A percentile compares a stretch with the other conserved stretches of the same genome.
Evolutionary conservation across 2,797 vertebrate species (phyloP).

Genomic region (Pyrocephalus nanus): DNA sequence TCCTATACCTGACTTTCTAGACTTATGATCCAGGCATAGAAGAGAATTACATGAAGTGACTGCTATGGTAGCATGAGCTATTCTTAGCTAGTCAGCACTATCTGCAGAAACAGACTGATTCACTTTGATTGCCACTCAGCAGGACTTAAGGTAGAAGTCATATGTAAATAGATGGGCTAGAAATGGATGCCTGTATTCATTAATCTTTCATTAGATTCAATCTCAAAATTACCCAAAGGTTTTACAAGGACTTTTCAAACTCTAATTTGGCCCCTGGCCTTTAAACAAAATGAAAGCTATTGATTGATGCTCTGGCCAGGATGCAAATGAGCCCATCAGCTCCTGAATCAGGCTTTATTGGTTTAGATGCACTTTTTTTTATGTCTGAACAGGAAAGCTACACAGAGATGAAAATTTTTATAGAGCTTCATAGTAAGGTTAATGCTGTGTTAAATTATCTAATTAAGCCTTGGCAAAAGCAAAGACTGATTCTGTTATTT

Average conservation of each 20-base stretch:
- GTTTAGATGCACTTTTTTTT: slow-evolving; percentile 62
- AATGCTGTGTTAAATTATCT: slow-evolving; percentile 38
- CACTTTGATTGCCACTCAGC: slow-evolving; percentile 63
- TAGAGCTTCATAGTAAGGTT: slow-evolving; percentile 9
- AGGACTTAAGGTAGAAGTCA: slow-evolving; percentile 67
- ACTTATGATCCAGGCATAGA: not conserved
- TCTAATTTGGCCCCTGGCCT: slow-evolving; percentile 72
- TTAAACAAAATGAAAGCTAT: slow-evolving; percentile 75
- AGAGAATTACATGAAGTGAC: not conserved
- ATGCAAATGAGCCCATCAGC: slow-evolving; percentile 62
- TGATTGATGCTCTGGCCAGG: slow-evolving; percentile 67
- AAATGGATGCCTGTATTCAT: slow-evolving; percentile 72
- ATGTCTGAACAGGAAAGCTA: slow-evolving; percentile 27
- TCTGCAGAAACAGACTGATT: slow-evolving; percentile 51
- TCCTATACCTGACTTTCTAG: not conserved
- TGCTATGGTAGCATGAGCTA: slow-evolving; percentile 9
- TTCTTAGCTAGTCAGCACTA: slow-evolving; percentile 59
- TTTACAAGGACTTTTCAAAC: slow-evolving; percentile 76
- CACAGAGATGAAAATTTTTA: slow-evolving; percentile 1
- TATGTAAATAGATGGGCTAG: slow-evolving; percentile 68
- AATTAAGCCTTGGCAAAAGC: not conserved
- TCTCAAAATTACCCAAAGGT: slow-evolving; percentile 71
- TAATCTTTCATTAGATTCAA: slow-evolving; percentile 74
- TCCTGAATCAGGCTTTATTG: slow-evolving; percentile 66
- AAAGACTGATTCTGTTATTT: not conserved